phyloP scores from a whole-genome alignment of 2,113 vertebrate species.

The Pipa parva region DNA sequence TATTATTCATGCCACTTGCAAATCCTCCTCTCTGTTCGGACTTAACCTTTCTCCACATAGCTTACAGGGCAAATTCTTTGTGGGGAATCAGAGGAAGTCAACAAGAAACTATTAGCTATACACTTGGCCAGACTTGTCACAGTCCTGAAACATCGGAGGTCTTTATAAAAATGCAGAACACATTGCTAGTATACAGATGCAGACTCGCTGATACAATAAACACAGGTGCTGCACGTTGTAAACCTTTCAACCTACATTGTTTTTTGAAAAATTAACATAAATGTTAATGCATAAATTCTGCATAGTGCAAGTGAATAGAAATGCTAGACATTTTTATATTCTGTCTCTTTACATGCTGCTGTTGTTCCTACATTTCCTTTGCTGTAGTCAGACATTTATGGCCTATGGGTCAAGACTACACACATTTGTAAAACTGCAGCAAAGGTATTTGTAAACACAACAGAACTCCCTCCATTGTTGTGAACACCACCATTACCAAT shows the following conservation, averaged over 20 bases:
- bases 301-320: no score
- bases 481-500: no score
- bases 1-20: background rate
- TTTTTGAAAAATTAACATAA: no score
- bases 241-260: background rate
- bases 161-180: background rate
- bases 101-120: conserved; percentile 6
- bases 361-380: no score
- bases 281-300: no score
- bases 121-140: background rate
- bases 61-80: conserved; percentile 34
- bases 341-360: no score
- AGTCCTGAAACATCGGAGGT: conserved; percentile 6
- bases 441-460: no score
- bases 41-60: conserved; percentile 1
- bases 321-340: no score
- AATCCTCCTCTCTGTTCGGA: background rate
- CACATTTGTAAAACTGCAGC: no score
- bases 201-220: conserved; percentile 5
- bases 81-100: conserved; percentile 23
- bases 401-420: no score
- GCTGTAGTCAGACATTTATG: no score
- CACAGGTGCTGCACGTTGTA: background rate
- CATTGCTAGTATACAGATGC: conserved; percentile 9
- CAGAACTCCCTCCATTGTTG: no score